Conservation (phyloP, 2,797 vertebrate species). For the Enteromius unitaeniatus region DNA sequence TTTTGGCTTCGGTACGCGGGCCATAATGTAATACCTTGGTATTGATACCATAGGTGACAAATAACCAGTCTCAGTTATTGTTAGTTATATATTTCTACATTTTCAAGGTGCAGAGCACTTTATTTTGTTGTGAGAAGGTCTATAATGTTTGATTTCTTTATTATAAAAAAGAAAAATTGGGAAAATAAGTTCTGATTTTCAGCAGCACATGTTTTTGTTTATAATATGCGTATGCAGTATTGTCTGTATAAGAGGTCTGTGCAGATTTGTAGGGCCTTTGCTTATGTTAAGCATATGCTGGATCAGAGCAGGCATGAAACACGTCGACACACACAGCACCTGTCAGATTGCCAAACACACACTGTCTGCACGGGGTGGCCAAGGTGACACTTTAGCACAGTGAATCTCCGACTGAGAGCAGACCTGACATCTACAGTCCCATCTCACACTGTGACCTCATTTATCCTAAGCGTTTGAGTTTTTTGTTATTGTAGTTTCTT, state of each 20-base stretch:
- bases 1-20: too few species aligned
- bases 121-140: too few species aligned
- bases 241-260: background rate
- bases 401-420: slow-evolving; percentile 7
- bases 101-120: too few species aligned
- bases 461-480: background rate
- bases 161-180: too few species aligned
- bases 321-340: slow-evolving; percentile 12
- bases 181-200: too few species aligned
- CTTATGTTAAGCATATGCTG: background rate
- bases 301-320: background rate
- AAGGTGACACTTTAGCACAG: slow-evolving; percentile 48
- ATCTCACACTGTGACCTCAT: background rate
- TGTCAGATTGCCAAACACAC: slow-evolving; percentile 37
- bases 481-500: background rate
- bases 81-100: too few species aligned
- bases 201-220: background rate
- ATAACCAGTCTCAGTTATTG: too few species aligned
- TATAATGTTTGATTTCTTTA: too few species aligned
- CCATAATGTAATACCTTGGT: too few species aligned
- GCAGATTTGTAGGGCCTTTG: background rate
- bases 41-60: too few species aligned
- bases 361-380: background rate
- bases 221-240: background rate
- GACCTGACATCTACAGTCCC: background rate